Base-by-base conservation (phyloP, 2,888 invertebrate species). In the Mayetiola destructor region DNA sequence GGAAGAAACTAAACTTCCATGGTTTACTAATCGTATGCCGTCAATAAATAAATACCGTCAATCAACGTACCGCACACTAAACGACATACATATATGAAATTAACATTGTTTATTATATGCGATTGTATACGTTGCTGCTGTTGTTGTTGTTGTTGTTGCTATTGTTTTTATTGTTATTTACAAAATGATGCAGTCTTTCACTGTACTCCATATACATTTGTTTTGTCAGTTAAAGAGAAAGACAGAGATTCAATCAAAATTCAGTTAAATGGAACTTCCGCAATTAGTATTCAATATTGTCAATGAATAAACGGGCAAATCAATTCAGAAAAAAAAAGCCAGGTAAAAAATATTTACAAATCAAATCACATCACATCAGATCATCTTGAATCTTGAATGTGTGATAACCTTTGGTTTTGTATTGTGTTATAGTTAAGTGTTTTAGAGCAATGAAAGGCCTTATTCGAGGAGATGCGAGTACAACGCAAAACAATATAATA, bases 241-340 rank as follows among this genome's bases (percentile, higher is more conserved):
- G 6, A 32, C 4, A 21, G 42, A 42, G 10, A 14, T n/a, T 10
- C 39, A 36, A n/a, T 36, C 39, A 18, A 21, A 21, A 48, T 48
- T 37, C 9, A 27, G 42, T 3, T 21, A 40, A 48, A 48, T 48
- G 27, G 10, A 48, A 48, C 48, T 48, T 48, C 48, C 48, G 48
- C 48, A 48, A 48, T 48, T 48, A 48, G 27, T 48, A 48, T 48
- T 48, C 48, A 48, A 27, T 48, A 27, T 4, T 48, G 48, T 48
- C 48, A 48, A 48, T 9, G 27, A 48, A 48, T 27, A n/a, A n/a
- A n/a, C 12, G 12, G 32, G 27, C 23, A 42, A 48, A 48, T 23
- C 29, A 16, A 27, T n/a, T 27, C 14, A 10, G 3, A 10, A 23
- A 23, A 27, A n/a, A 27, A n/a, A 48, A 27, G 14, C 21, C 23